A percentile compares a stretch with the other conserved stretches of the same genome.
Evolutionary conservation across 2,888 invertebrate genomes (phyloP).

Genomic region (Thereva unica): DNA sequence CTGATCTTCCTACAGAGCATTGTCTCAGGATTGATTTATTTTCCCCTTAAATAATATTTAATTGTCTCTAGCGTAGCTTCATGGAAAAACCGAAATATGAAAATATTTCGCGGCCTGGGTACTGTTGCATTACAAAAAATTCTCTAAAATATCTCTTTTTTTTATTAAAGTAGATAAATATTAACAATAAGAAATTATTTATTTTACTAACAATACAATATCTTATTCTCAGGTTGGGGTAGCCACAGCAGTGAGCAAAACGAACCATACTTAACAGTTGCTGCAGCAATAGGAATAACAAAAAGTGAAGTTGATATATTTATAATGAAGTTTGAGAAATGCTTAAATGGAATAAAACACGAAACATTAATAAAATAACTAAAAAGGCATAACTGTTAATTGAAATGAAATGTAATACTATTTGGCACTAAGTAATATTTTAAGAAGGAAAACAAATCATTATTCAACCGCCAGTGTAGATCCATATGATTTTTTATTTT

Average conservation of each 20-base stretch:
- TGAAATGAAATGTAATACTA: constrained; percentile 6
- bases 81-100: too few species aligned
- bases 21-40: too few species aligned
- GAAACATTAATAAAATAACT: background rate
- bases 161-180: background rate
- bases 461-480: too few species aligned
- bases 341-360: constrained; percentile 54
- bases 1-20: too few species aligned
- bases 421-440: constrained; percentile 8
- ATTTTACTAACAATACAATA: constrained; percentile 13
- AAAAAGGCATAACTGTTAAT: background rate
- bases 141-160: background rate
- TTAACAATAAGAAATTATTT: background rate
- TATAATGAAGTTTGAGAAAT: constrained; percentile 67
- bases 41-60: too few species aligned
- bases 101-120: too few species aligned
- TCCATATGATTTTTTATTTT: constrained; percentile 5
- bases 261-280: constrained; percentile 72
- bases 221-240: constrained; percentile 66
- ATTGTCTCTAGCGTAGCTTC: too few species aligned
- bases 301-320: constrained; percentile 71
- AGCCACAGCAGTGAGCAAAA: constrained; percentile 66
- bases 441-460: too few species aligned
- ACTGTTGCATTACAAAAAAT: too few species aligned
- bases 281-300: constrained; percentile 71